Evolutionary conservation across 2,113 vertebrate species (phyloP).

Genomic region (Alaudala cheleensis): DNA sequence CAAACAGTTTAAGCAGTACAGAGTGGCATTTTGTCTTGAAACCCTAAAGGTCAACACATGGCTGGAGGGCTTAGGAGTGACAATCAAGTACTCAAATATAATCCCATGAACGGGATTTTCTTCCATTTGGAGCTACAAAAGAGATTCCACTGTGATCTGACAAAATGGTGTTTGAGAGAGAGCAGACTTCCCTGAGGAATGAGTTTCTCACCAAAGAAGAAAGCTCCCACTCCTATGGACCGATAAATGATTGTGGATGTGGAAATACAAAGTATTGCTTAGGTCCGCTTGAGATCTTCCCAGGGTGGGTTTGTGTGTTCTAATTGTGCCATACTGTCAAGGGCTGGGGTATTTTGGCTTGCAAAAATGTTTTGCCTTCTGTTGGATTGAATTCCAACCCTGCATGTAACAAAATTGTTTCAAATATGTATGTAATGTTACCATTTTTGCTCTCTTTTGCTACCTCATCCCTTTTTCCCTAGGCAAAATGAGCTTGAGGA

Average conservation of each 20-base stretch:
- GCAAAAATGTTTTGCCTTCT: background rate
- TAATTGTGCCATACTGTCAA: background rate
- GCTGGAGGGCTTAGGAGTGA: background rate
- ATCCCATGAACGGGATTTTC: constrained; percentile 16
- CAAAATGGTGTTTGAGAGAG: background rate
- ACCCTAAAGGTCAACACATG: constrained; percentile 3
- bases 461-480: background rate
- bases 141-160: background rate
- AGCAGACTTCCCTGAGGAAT: background rate
- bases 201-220: background rate
- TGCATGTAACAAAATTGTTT: background rate
- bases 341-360: background rate
- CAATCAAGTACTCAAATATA: background rate
- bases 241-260: background rate
- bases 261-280: background rate
- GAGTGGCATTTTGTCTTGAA: background rate
- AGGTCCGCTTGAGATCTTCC: background rate
- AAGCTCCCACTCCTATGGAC: background rate
- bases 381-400: background rate
- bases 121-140: background rate
- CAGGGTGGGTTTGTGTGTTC: background rate
- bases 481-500: background rate
- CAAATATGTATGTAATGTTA: background rate
- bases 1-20: constrained; percentile 4
- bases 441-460: background rate